Percentiles rank a stretch among this genome's conserved stretches.
These are phyloP conservation scores for Carcharodon carcharias DNA, from an alignment of 2,797 vertebrate genomes.

Conservation along the genomic window DNA sequence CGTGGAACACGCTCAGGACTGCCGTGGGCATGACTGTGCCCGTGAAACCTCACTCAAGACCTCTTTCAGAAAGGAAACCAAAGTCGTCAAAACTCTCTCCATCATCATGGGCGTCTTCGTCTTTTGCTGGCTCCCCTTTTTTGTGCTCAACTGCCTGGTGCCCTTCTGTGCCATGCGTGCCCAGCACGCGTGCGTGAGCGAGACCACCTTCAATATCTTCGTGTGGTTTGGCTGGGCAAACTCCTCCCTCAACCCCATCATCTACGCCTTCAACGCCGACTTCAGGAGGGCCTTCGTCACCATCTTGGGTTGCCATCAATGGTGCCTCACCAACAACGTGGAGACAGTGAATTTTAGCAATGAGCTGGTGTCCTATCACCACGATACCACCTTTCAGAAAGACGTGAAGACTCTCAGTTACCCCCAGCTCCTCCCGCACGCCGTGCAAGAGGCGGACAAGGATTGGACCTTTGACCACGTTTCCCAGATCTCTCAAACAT, in stretches of 20 bases:
- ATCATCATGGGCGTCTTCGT: slow-evolving; percentile 36
- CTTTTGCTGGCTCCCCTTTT: slow-evolving; percentile 31
- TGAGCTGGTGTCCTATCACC: background rate
- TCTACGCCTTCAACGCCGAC: slow-evolving; percentile 29
- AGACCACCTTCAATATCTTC: slow-evolving; percentile 31
- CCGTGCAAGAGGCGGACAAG: slow-evolving; percentile 39
- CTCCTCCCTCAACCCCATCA: slow-evolving; percentile 34
- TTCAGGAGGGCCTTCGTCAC: background rate
- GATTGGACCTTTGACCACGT: slow-evolving; percentile 42
- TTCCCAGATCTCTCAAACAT: slow-evolving; percentile 41
- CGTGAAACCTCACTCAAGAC: slow-evolving; percentile 8
- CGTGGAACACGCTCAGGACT: background rate
- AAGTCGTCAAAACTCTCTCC: slow-evolving; percentile 28
- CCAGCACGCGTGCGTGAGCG: background rate
- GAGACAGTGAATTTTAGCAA: background rate
- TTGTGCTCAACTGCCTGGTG: slow-evolving; percentile 26
- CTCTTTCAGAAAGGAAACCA: slow-evolving; percentile 26
- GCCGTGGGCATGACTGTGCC: background rate
- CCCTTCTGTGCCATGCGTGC: background rate
- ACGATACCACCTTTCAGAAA: background rate
- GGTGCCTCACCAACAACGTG: background rate
- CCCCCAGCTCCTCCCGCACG: slow-evolving; percentile 41
- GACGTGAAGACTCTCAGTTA: slow-evolving; percentile 28
- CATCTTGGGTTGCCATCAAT: background rate
- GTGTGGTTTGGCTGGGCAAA: slow-evolving; percentile 35